A percentile compares a stretch with the other conserved stretches of the same genome.
Conservation (phyloP, 2,888 invertebrate species). For the Melanotus villosus region DNA sequence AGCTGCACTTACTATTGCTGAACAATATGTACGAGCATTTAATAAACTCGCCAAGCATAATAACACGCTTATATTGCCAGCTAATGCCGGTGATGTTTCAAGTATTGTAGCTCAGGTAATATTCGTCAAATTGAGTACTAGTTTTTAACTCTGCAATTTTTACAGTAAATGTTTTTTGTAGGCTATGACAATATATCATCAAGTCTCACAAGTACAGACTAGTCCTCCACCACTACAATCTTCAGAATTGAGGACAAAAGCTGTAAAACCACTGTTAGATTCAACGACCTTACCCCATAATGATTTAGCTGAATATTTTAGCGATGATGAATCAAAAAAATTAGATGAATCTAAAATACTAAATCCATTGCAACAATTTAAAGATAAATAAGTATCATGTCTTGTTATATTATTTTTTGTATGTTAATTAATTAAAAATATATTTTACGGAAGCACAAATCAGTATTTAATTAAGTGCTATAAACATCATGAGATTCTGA, state of each 20-base stretch:
- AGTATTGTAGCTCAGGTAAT: slow-evolving; percentile 84
- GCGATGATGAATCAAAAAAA: slow-evolving; percentile 65
- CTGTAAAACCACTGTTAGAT: neutral
- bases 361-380: slow-evolving; percentile 44
- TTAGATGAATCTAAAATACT: slow-evolving; percentile 44
- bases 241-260: neutral
- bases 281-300: slow-evolving; percentile 46
- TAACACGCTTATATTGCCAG: slow-evolving; percentile 95
- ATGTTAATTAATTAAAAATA: neutral
- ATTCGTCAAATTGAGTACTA: slow-evolving; percentile 20
- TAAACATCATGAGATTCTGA: too few relatives aligned
- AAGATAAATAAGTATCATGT: slow-evolving; percentile 40
- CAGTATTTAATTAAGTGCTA: too few relatives aligned
- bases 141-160: slow-evolving; percentile 14
- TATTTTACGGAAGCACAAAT: neutral
- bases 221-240: slow-evolving; percentile 32
- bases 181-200: slow-evolving; percentile 77
- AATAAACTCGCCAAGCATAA: slow-evolving; percentile 92
- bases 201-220: slow-evolving; percentile 68
- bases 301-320: slow-evolving; percentile 65
- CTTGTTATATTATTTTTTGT: neutral
- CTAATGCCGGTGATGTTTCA: slow-evolving; percentile 88
- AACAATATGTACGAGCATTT: slow-evolving; percentile 96
- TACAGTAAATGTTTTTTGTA: slow-evolving; percentile 61
- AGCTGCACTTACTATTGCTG: slow-evolving; percentile 92